Conservation (phyloP, 2,888 invertebrate genomes). For the Pemphredon lugubris region DNA sequence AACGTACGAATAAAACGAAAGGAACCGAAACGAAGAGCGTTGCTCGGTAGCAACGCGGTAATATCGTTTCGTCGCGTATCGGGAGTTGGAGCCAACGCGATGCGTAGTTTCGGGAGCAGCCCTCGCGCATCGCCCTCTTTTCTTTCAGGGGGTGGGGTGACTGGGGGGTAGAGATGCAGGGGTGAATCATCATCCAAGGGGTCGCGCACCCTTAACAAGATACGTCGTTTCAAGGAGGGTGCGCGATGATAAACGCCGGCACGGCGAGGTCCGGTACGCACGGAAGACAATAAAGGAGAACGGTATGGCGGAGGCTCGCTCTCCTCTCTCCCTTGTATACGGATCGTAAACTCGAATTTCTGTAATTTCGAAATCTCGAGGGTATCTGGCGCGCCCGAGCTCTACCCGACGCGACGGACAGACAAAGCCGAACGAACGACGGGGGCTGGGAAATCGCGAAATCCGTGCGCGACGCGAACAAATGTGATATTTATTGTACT, state of each 20-base stretch:
- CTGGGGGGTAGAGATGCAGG: slow-evolving; percentile 29
- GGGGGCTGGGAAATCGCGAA: slow-evolving; percentile 29
- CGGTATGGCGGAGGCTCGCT: slow-evolving; percentile 26
- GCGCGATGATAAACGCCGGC: slow-evolving; percentile 54
- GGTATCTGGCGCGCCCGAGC: too few relatives aligned
- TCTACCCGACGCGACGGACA: slow-evolving; percentile 18
- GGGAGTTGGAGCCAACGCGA: too few relatives aligned
- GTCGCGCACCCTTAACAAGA: slow-evolving; percentile 57
- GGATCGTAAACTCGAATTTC: slow-evolving; percentile 25
- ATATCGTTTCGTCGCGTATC: slow-evolving; percentile 37
- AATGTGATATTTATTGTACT: slow-evolving; percentile 17
- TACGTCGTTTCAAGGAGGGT: slow-evolving; percentile 49
- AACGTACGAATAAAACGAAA: background rate
- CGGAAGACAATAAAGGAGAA: slow-evolving; percentile 43
- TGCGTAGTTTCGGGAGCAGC: slow-evolving; percentile 17
- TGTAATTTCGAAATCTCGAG: slow-evolving; percentile 29
- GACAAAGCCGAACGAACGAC: too few relatives aligned
- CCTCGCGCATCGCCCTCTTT: slow-evolving; percentile 17
- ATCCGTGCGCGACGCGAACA: slow-evolving; percentile 26
- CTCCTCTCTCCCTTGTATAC: too few relatives aligned
- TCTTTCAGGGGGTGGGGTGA: background rate
- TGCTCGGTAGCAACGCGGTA: slow-evolving; percentile 17
- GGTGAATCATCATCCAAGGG: slow-evolving; percentile 57
- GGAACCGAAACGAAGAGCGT: slow-evolving; percentile 6
- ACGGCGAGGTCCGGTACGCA: slow-evolving; percentile 45